Evolutionary conservation across 2,888 invertebrate species (phyloP), one percentile per base, ranked within the genome.

Genomic region (Graphium colonna): DNA sequence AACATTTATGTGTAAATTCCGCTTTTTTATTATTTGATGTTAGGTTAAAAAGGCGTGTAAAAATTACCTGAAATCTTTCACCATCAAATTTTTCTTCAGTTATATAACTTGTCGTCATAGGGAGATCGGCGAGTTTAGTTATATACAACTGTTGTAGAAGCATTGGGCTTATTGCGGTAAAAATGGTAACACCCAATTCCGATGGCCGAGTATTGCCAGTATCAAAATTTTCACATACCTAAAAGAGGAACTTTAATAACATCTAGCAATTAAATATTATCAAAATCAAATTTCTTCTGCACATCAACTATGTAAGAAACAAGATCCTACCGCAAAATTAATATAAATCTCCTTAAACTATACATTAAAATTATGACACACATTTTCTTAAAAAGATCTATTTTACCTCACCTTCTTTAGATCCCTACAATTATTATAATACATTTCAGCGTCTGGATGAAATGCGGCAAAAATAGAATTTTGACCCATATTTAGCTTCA

Each of bases 61-160:
- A 26, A 16, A 12, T 28, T 28, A 84, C 89, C 74, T 98, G 97
- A 79, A 97, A 96, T 61, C 98, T 90, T 83, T 98, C 98, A 0
- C 98, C 98, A 77, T 98, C 98, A 84, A 95, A 96, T 87, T 98
- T 98, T 3, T 93, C 94, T 81, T 98, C 98, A 5, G 95, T 86
- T 56, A 91, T 90, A 67, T 92, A 93, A 1, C 81, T 91, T 26
- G 89, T 86, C 28, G 88, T 80, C 3, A 84, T 73, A 0, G 78
- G 71, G 60, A 96, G 89, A 58, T 92, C 91, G 18, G 91, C 91
- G 1, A 92, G 81, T 45, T 92, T 80, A 26, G 90, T 90, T 3
- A 93, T 87, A 49, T 93, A 91, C 28, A 94, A 93, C 42, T 94
- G 87, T 70, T 97, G 95, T 3, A 97, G 95, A 43, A 97, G 82